Evolutionary conservation across 1,140 invertebrate genomes (phyloP), one percentile per base, ranked within the genome.

Genomic region (Penaeus vannamei): DNA sequence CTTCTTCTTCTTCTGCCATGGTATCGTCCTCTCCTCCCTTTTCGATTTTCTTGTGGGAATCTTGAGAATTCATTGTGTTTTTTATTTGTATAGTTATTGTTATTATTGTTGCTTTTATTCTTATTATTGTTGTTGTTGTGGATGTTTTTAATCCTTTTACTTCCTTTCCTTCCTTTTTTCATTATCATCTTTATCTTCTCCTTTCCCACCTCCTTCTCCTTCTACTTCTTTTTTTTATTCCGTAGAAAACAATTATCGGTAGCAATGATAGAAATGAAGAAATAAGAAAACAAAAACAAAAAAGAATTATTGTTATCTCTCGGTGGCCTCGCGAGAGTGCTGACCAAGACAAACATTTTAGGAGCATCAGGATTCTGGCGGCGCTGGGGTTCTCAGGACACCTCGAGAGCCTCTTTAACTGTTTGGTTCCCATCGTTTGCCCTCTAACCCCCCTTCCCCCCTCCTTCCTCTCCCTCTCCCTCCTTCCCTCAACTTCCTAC

Each of bases 401-500:
- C 53, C 53, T 53, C 53, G 14, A 53, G 53, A 17, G 53, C 36
- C 59, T 59, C 60, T 59, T 83, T 60, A 32, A 29, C 29, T 53
- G 53, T 53, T 53, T 53, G 53, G 53, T 53, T 53, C 53, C 53
- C 53, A 53, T 53, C 53, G 53, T 53, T 53, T 12, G 10, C 53
- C 53, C 53, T 53, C 53, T 53, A 20, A 32, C 59, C 29, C 81
- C 60, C 32, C 61, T 61, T 32, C 82, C 59, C 60, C 60, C 81
- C 62, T 60, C 60, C 81, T 83, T 29, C 62, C 23, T 83, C 81
- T 32, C 46, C 60, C 46, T 59, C 60, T 32, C 46, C 60, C 81
- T 83, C 81, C 62, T 29, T 59, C 81, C 60, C 46, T 59, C 81
- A 32, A 32, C 62, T 60, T 83, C 81, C 61, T 62, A 32, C 46